phyloP scores from a whole-genome alignment of 2,888 invertebrate species.

The Rhopalosiphum nymphaeae region DNA sequence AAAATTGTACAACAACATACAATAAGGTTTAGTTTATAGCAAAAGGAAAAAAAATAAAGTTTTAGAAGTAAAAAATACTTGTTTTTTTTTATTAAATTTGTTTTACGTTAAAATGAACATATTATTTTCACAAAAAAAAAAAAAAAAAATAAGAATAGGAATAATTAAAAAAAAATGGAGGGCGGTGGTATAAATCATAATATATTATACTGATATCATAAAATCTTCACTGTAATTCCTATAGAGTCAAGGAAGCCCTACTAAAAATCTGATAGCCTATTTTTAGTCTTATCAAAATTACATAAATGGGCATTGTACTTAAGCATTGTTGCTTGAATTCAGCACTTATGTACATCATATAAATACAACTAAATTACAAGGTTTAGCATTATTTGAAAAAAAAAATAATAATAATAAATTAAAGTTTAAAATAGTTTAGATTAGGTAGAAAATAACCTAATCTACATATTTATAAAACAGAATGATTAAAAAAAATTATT shows the following conservation, averaged over 20 bases:
- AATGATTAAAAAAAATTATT: slow-evolving; percentile 52
- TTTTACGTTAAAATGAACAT: slow-evolving; percentile 49
- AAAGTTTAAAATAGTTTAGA: slow-evolving; percentile 50
- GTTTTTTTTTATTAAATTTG: slow-evolving; percentile 44
- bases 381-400: slow-evolving; percentile 36
- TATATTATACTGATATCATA: slow-evolving; percentile 36
- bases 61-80: slow-evolving; percentile 52
- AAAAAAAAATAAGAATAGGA: slow-evolving; percentile 17
- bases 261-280: slow-evolving; percentile 42
- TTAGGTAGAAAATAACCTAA: slow-evolving; percentile 40
- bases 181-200: slow-evolving; percentile 55
- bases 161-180: slow-evolving; percentile 24
- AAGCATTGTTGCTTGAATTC: slow-evolving; percentile 44
- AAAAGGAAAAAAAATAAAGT: slow-evolving; percentile 28
- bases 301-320: slow-evolving; percentile 54
- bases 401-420: slow-evolving; percentile 8
- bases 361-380: slow-evolving; percentile 64
- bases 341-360: slow-evolving; percentile 62
- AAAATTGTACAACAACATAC: neutral
- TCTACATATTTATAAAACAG: slow-evolving; percentile 28
- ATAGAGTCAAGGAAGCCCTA: slow-evolving; percentile 54
- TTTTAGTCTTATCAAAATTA: slow-evolving; percentile 55
- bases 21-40: neutral
- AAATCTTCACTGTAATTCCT: slow-evolving; percentile 51
- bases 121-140: slow-evolving; percentile 23